A percentile compares a stretch with the other conserved stretches of the same genome.
Conservation (phyloP, 2,797 vertebrate species). For the Manis pentadactyla region DNA sequence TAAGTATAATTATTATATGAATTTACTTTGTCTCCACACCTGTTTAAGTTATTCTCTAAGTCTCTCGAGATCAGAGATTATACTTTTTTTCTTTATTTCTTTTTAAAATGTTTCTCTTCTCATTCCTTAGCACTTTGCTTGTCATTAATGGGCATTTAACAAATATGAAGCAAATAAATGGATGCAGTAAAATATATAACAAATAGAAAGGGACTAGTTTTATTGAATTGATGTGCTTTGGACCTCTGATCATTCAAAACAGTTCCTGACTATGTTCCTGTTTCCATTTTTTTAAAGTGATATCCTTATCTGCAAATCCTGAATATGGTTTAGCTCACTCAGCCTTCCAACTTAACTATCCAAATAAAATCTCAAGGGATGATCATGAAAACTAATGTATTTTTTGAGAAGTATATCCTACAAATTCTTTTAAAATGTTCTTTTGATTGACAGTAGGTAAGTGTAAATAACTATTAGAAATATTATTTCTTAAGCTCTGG, state of each 20-base stretch:
- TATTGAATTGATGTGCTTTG: not conserved
- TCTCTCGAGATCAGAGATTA: not conserved
- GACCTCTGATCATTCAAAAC: not conserved
- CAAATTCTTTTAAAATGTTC: conserved; percentile 37
- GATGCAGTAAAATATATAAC: not conserved
- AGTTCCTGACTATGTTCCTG: not conserved
- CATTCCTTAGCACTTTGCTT: not conserved
- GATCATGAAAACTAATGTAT: conserved; percentile 28
- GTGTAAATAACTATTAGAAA: conserved; percentile 41
- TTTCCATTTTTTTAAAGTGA: not conserved
- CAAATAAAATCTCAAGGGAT: conserved; percentile 43
- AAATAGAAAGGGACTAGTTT: not conserved
- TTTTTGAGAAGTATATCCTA: not conserved
- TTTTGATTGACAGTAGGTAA: conserved; percentile 48
- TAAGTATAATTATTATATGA: conserved; percentile 4
- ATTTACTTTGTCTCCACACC: not conserved
- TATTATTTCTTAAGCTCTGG: conserved; percentile 9
- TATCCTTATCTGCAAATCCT: not conserved
- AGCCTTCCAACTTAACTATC: conserved; percentile 27
- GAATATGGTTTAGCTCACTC: not conserved
- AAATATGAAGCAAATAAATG: conserved; percentile 5
- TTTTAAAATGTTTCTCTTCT: not conserved
- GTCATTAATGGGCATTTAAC: not conserved
- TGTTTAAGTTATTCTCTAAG: not conserved
- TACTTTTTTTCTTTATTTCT: not conserved